Evolutionary conservation across 1,140 invertebrate genomes (phyloP).

Genomic region (Diorhabda elongata): DNA sequence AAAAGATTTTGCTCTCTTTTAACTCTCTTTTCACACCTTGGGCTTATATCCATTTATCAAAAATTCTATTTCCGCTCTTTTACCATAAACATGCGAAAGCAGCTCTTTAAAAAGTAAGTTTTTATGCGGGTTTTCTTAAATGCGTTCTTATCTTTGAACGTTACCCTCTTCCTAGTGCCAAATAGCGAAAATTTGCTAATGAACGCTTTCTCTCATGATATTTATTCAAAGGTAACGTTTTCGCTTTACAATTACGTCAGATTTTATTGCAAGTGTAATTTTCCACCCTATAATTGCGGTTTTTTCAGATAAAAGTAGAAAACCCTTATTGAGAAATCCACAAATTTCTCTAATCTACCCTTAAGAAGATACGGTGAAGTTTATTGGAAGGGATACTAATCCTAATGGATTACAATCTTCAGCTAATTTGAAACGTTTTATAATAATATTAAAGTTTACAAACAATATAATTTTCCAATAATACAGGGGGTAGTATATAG

Average conservation of each 20-base stretch:
- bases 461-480: too few species aligned
- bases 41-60: conserved; percentile 2
- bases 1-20: conserved; percentile 1
- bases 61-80: background rate
- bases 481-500: too few species aligned
- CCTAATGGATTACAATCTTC: too few species aligned
- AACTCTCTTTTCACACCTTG: background rate
- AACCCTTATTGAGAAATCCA: too few species aligned
- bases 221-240: background rate
- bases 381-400: too few species aligned
- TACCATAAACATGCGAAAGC: background rate
- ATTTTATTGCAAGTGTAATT: too few species aligned
- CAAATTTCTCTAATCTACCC: too few species aligned
- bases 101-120: background rate
- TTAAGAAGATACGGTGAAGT: too few species aligned
- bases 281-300: too few species aligned
- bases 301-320: too few species aligned
- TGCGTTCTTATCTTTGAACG: background rate
- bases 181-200: background rate
- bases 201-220: background rate
- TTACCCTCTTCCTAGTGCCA: conserved; percentile 1
- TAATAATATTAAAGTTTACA: too few species aligned
- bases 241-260: background rate
- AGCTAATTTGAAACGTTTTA: too few species aligned
- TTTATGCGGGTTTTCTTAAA: background rate